A percentile compares a stretch with the other conserved stretches of the same genome.
Evolutionary conservation across 1,140 invertebrate genomes (phyloP).

Genomic region (Xylocopa sonorina): DNA sequence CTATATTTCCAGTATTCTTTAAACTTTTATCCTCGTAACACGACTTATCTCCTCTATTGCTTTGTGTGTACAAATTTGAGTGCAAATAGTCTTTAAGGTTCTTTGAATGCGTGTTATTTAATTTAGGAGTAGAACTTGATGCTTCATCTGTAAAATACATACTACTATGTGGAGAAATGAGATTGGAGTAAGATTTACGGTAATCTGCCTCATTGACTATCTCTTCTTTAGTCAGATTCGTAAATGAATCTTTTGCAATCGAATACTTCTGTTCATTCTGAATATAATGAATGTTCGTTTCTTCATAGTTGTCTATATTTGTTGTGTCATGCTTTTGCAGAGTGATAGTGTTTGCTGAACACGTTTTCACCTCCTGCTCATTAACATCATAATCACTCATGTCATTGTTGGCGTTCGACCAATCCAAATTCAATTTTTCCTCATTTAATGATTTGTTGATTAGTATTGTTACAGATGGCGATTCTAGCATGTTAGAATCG

Average conservation of each 20-base stretch:
- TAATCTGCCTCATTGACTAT: not conserved
- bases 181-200: conserved; percentile 38
- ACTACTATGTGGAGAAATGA: conserved; percentile 39
- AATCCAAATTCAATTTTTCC: conserved; percentile 17
- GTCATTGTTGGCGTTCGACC: not conserved
- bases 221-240: not conserved
- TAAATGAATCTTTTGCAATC: not conserved
- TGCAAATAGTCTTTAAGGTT: not conserved
- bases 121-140: conserved; percentile 30
- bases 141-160: conserved; percentile 49
- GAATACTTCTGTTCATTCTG: not conserved
- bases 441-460: conserved; percentile 18
- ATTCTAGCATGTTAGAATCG: conserved; percentile 25
- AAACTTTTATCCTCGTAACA: not conserved
- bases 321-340: not conserved
- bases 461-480: conserved; percentile 6
- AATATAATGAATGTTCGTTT: not conserved
- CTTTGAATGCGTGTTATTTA: conserved; percentile 10
- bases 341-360: conserved; percentile 17
- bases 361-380: not conserved
- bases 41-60: not conserved
- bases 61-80: not conserved
- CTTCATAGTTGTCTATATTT: not conserved
- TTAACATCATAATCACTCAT: not conserved
- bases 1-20: not conserved